Evolutionary conservation across 2,888 invertebrate species (phyloP).

Genomic region (Cylindroiulus punctatus): DNA sequence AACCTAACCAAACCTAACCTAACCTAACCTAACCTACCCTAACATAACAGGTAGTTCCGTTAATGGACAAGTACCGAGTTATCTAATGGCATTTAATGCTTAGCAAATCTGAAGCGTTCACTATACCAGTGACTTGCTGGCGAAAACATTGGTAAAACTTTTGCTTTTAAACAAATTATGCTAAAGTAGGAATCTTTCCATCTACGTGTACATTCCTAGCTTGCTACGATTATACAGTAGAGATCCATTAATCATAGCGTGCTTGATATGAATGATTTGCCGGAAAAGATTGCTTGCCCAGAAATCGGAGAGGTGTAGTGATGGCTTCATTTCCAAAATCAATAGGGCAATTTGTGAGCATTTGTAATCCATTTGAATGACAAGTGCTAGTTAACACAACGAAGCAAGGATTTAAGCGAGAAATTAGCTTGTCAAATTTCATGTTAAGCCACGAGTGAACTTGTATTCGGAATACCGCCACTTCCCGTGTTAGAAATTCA

Average conservation of each 20-base stretch:
- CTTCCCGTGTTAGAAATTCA: slow-evolving; percentile 28
- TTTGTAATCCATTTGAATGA: slow-evolving; percentile 34
- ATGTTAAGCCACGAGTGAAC: slow-evolving; percentile 32
- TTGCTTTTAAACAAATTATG: too few species aligned
- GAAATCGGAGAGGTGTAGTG: neutral
- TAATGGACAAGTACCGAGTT: too few species aligned
- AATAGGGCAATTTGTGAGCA: slow-evolving; percentile 27
- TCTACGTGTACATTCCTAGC: neutral
- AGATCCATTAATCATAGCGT: neutral
- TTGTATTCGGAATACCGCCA: slow-evolving; percentile 2
- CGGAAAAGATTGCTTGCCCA: neutral
- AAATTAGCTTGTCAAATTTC: slow-evolving; percentile 31
- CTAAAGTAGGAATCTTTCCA: too few species aligned
- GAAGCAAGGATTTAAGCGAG: neutral
- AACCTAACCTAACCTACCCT: too few species aligned
- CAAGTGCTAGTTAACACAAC: slow-evolving; percentile 12
- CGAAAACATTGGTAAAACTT: too few species aligned
- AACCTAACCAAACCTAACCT: too few species aligned
- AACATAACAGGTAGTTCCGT: too few species aligned
- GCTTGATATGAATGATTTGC: neutral
- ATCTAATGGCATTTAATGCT: too few species aligned
- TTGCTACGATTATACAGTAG: neutral
- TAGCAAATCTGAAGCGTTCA: too few species aligned
- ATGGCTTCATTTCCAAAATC: slow-evolving; percentile 5
- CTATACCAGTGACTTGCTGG: too few species aligned